phyloP scores from a whole-genome alignment of 2,797 vertebrate genomes.

The Hydrocynus forskahlii region DNA sequence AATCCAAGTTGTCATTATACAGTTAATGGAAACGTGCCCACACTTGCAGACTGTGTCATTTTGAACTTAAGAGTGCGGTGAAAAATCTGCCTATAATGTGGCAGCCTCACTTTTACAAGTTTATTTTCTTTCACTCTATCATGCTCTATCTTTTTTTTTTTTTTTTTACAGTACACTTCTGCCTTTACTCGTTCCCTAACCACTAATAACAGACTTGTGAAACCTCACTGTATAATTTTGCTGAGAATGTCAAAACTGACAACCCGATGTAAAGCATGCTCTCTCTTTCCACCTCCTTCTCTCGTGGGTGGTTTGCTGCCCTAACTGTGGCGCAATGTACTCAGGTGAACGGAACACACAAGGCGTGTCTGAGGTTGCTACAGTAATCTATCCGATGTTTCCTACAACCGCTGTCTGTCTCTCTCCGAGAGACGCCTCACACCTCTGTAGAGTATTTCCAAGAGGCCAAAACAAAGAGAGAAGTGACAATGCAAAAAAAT shows the following conservation, averaged over 20 bases:
- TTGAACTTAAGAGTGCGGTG: constrained; percentile 41
- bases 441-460: constrained; percentile 11
- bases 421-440: background rate
- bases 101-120: constrained; percentile 53
- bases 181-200: constrained; percentile 63
- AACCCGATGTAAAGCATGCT: constrained; percentile 41
- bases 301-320: constrained; percentile 32
- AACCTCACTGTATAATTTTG: constrained; percentile 61
- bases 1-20: constrained; percentile 46
- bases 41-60: constrained; percentile 37
- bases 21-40: constrained; percentile 51
- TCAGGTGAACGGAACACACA: constrained; percentile 22
- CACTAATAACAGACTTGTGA: constrained; percentile 68
- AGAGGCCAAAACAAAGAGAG: background rate
- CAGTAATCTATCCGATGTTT: constrained; percentile 28
- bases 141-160: constrained; percentile 49
- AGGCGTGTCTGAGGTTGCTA: constrained; percentile 30
- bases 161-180: constrained; percentile 59
- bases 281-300: constrained; percentile 21
- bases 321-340: constrained; percentile 13
- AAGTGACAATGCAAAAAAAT: constrained; percentile 42
- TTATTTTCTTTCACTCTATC: constrained; percentile 50
- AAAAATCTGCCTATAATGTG: constrained; percentile 50
- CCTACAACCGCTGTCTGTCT: background rate
- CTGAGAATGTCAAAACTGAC: constrained; percentile 65